Evolutionary conservation across 2,113 vertebrate species (phyloP), one percentile per base, ranked within the genome.

Genomic region (Dinomys branickii): DNA sequence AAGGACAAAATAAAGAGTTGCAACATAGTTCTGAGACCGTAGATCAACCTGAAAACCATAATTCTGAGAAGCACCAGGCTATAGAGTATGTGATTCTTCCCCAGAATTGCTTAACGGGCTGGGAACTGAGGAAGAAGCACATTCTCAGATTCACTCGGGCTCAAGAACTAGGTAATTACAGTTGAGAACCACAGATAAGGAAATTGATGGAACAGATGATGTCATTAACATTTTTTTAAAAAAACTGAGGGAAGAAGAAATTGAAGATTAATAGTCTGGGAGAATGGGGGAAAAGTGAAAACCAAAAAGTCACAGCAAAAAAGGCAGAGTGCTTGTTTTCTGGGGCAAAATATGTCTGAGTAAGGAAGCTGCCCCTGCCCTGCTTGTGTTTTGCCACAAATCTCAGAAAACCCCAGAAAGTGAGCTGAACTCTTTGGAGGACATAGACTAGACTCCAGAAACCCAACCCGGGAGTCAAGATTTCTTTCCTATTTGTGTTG

Each of bases 1-100:
- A 89, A n/a, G 24, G 71, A 59, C 56, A 94, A 78, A 81, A 95
- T 69, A 73, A 75, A 90, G 71, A 96, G 71, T 44, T 59, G 16
- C 35, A 83, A 88, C 94, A 59, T 87, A 58, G 41, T 82, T 96
- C 92, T 81, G 65, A 88, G 96, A 84, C 19, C 1, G 54, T 52
- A 95, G 13, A 59, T 96, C 52, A 78, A 47, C 38, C 54, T 65
- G n/a, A 73, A 94, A 95, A 83, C 41, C 80, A 47, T 63, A 87
- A 87, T 38, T 89, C 83, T 56, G 63, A 94, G 61, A n/a, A 47
- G 24, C 24, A 63, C 7, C 26, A 85, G 4, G 13, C 38, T 85
- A 1, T 33, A n/a, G 26, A 65, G 17, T 63, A 81, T 83, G 33
- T 89, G 50, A 63, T 77, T 77, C 82, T 94, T 82, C 65, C 87